Conservation (phyloP, 2,797 vertebrate species). For the Anguilla pacifica region DNA sequence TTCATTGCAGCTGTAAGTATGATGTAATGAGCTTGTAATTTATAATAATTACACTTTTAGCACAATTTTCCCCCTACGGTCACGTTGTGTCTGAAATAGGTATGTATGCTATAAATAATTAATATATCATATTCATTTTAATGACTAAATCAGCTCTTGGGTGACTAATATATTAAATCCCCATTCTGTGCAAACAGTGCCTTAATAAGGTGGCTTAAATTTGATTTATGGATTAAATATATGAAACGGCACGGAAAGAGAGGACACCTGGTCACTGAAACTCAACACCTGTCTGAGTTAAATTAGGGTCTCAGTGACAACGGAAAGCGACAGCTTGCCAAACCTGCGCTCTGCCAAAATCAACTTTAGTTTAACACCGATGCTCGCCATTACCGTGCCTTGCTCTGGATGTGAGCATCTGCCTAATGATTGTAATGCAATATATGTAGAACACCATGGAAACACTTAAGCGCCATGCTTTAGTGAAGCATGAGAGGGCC, state of each 20-base stretch:
- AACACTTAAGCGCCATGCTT: not conserved
- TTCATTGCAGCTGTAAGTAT: not conserved
- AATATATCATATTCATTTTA: not conserved
- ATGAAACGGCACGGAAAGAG: not conserved
- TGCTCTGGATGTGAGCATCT: not conserved
- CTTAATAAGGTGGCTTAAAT: not conserved
- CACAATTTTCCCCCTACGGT: not conserved
- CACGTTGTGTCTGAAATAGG: not conserved
- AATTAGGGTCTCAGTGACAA: not conserved
- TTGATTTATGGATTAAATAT: not conserved
- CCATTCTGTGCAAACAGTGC: not conserved
- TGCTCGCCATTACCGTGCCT: not conserved
- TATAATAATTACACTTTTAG: not conserved
- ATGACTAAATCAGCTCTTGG: not conserved
- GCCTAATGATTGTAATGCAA: not conserved
- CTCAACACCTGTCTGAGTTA: not conserved
- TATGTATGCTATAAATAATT: not conserved
- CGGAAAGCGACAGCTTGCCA: not conserved
- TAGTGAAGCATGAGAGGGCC: not conserved
- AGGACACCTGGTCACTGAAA: slow-evolving; percentile 1
- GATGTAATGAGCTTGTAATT: not conserved
- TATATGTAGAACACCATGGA: not conserved
- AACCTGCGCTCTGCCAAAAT: not conserved
- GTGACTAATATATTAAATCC: not conserved
- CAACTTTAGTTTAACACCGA: not conserved